A percentile compares a stretch with the other conserved stretches of the same genome.
These are phyloP conservation scores for Eulemur macaco DNA, from an alignment of 2,113 vertebrate genomes.

Conservation along the genomic window DNA sequence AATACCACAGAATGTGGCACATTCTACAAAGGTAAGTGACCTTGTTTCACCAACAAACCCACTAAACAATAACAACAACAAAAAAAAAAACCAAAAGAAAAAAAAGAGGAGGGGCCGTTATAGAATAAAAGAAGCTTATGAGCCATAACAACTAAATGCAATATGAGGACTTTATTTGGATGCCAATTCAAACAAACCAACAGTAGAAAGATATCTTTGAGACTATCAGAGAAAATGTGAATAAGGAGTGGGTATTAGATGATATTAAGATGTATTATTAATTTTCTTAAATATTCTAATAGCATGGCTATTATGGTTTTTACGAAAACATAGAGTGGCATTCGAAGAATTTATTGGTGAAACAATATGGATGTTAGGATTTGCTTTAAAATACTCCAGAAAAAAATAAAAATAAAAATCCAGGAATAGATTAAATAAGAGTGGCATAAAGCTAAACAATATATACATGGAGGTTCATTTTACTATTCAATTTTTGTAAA, in stretches of 20 bases:
- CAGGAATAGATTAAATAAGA: neutral
- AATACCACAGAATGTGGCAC: neutral
- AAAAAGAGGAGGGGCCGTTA: neutral
- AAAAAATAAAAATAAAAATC: neutral
- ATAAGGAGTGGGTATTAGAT: neutral
- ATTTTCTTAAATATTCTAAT: neutral
- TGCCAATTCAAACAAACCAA: neutral
- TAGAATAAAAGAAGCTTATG: neutral
- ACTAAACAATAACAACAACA: neutral
- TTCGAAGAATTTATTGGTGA: neutral
- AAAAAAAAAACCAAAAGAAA: neutral
- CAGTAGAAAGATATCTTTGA: neutral
- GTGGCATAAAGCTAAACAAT: neutral
- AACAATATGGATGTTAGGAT: neutral
- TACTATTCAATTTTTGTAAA: neutral
- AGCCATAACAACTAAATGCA: neutral
- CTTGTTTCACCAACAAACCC: neutral
- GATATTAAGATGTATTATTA: neutral
- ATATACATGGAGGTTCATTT: neutral
- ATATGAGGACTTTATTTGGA: neutral
- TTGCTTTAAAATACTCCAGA: constrained; percentile 24
- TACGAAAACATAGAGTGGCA: neutral
- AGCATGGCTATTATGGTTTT: neutral
- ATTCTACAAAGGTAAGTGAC: neutral
- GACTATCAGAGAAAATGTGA: neutral